Percentiles rank a stretch among this genome's conserved stretches.
Conservation (phyloP, 2,113 vertebrate genomes). For the Chionodraco myersi region DNA sequence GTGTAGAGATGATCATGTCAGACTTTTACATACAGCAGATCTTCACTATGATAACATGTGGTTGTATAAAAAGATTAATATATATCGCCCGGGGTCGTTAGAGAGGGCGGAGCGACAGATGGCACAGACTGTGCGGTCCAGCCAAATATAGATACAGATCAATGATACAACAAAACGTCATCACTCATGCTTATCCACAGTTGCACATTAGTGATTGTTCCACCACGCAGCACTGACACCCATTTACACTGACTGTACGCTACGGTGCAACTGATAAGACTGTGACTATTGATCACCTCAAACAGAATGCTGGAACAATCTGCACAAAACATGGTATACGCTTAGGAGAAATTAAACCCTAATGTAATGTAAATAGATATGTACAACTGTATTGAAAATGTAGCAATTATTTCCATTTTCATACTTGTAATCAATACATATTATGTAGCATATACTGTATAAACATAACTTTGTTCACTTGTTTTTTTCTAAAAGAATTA, state of each 20-base stretch:
- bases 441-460: conserved; percentile 88
- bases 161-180: conserved; percentile 54
- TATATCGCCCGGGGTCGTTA: conserved; percentile 54
- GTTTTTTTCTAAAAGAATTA: conserved; percentile 82
- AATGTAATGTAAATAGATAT: conserved; percentile 85
- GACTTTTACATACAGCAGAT: conserved; percentile 73
- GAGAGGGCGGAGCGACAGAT: conserved; percentile 42
- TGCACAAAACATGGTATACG: conserved; percentile 78
- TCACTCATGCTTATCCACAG: conserved; percentile 67
- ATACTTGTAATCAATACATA: conserved; percentile 87
- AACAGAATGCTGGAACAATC: conserved; percentile 85
- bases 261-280: conserved; percentile 73
- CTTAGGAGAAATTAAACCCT: conserved; percentile 71
- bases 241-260: conserved; percentile 71
- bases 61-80: conserved; percentile 65
- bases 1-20: conserved; percentile 79
- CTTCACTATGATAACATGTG: conserved; percentile 70
- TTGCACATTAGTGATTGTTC: conserved; percentile 74
- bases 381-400: conserved; percentile 87
- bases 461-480: conserved; percentile 83
- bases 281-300: conserved; percentile 79
- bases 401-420: conserved; percentile 88
- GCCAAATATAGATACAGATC: conserved; percentile 60
- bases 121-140: conserved; percentile 61
- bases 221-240: conserved; percentile 69